Evolutionary conservation across 2,113 vertebrate genomes (phyloP), one percentile per base, ranked within the genome.

Genomic region (Felis chaus): DNA sequence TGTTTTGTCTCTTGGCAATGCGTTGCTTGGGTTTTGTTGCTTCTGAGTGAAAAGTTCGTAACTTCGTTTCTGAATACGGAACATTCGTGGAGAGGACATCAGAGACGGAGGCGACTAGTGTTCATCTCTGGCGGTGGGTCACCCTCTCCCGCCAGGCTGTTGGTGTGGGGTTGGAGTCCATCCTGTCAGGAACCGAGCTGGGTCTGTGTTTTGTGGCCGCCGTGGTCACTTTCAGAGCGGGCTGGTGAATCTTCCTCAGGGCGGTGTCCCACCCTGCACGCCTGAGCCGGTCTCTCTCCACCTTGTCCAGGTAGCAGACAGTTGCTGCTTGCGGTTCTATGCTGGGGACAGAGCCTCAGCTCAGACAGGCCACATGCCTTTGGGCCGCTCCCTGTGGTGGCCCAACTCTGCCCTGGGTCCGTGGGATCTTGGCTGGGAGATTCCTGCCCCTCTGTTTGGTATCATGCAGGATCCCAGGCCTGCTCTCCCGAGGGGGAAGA

Each of bases 261-360:
- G 61, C 33, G 2, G 45, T 4, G 10, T 6, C n/a, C 68, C 88
- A 16, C 21, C 55, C 48, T 48, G 45, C 33, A 55, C 2, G 13
- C 23, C 73, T 69, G 31, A 7, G 16, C 2, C 5, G 23, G 18
- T 50, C 85, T 71, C 36, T 5, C 50, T 53, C 33, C 18, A 12
- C 31, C 53, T 81, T 50, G 12, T 36, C 50, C 31, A 33, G 16
- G 76, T 0, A 0, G 71, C 19, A 55, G 9, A 23, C 2, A 0
- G 16, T 13, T 33, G 36, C 45, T 78, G 48, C 39, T 57, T 48
- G 15, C 48, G 57, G 45, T 5, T 84, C 29, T 45, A 3, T 4
- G 7, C 23, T 18, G n/a, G 29, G 1, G 31, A 19, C 33, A 21
- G 41, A 82, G 66, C 55, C 25, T 53, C 53, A 27, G 55, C 29